Evolutionary conservation across 2,888 invertebrate species (phyloP), one percentile per base, ranked within the genome.

Genomic region (Coenonympha glycerion): DNA sequence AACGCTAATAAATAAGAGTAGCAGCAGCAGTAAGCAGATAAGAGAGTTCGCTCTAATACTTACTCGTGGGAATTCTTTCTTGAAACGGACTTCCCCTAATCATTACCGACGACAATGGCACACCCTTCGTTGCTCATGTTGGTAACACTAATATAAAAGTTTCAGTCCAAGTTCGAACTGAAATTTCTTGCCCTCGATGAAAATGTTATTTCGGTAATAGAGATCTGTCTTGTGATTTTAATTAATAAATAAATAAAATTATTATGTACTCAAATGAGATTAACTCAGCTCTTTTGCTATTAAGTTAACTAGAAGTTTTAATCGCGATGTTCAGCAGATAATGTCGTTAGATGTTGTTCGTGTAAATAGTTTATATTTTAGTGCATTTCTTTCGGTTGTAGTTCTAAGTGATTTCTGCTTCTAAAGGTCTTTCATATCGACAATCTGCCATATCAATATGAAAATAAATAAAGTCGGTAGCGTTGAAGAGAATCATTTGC

Each of bases 361-460:
- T 85, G 83, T 83, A 81, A 74, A 82, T 78, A 76, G 70, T 66
- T 50, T 62, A 53, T 71, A 71, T 62, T 71, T 76, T 81, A 81
- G 82, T 77, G 79, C 81, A 81, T 84, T 83, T 83, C 66, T 73
- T 79, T 76, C 69, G 65, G 69, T 73, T 72, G 68, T 78, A 72
- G 69, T 64, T 71, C 62, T 75, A 74, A 75, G 74, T 69, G 72
- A 66, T 66, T 69, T 76, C 73, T 75, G 77, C 77, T 80, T 82
- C 67, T 71, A 70, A 73, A 73, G 69, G 73, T 79, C 61, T 84
- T 89, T 89, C 89, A 90, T 90, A 90, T 90, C 90, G 89, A 89
- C 89, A 89, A 89, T 90, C 89, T 89, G 90, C 90, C 90, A 90
- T 90, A 90, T 90, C 90, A 87, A 81, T 75, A 81, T 74, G 79